Evolutionary conservation across 2,888 invertebrate species (phyloP).

Genomic region (Euzophera pinguis): DNA sequence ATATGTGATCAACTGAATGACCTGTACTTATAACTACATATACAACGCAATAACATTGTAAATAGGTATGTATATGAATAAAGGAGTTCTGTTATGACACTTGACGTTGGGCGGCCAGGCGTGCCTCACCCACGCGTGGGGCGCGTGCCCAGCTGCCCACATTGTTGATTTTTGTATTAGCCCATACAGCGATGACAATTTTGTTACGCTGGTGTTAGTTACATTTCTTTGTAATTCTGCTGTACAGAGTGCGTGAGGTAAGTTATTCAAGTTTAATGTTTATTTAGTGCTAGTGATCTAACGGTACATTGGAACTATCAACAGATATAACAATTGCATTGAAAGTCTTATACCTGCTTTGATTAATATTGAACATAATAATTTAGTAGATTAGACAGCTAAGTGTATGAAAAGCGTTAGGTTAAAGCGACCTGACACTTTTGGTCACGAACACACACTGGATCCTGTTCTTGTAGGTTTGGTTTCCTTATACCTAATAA

Average conservation of each 20-base stretch:
- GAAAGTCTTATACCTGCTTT: too few relatives aligned
- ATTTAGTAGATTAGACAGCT: too few relatives aligned
- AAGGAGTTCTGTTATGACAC: background rate
- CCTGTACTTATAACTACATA: background rate
- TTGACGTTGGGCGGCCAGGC: constrained; percentile 1
- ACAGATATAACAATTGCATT: too few relatives aligned
- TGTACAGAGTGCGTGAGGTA: constrained; percentile 5
- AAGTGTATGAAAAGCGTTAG: too few relatives aligned
- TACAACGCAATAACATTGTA: background rate
- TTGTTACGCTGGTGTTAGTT: constrained; percentile 7
- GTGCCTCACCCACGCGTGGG: constrained; percentile 13
- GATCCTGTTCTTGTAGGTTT: too few relatives aligned
- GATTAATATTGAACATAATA: too few relatives aligned
- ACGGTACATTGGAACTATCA: background rate
- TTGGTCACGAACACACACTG: too few relatives aligned
- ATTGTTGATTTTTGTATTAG: constrained; percentile 54
- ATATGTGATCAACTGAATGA: too few relatives aligned
- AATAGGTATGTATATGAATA: background rate
- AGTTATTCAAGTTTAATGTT: background rate
- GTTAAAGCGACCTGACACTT: too few relatives aligned
- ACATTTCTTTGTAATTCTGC: constrained; percentile 12
- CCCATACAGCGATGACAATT: constrained; percentile 22
- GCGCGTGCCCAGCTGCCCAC: constrained; percentile 23
- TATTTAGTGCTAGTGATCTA: background rate
- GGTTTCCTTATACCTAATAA: too few relatives aligned